Evolutionary conservation across 2,113 vertebrate species (phyloP).

Genomic region (Melanostigma gelatinosum): DNA sequence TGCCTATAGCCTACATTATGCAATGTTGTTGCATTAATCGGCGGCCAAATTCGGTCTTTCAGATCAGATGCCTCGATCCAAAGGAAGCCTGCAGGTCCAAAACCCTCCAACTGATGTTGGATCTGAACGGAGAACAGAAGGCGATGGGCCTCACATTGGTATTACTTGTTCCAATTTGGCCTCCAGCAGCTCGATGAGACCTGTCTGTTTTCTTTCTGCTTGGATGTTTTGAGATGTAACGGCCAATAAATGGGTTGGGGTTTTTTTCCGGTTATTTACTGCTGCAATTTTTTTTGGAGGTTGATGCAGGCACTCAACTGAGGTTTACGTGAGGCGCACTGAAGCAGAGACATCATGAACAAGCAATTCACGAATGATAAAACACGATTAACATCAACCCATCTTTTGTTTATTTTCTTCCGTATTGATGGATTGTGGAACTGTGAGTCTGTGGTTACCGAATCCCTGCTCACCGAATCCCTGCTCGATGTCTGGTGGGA

Average conservation of each 20-base stretch:
- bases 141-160: slow-evolving; percentile 6
- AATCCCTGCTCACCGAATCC: slow-evolving; percentile 41
- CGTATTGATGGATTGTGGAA: slow-evolving; percentile 23
- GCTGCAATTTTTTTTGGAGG: background rate
- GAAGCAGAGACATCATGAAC: background rate
- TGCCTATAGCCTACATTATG: slow-evolving; percentile 28
- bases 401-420: slow-evolving; percentile 1
- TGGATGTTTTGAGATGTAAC: slow-evolving; percentile 10
- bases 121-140: slow-evolving; percentile 25
- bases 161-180: slow-evolving; percentile 49
- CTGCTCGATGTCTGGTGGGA: slow-evolving; percentile 55
- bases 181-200: slow-evolving; percentile 27
- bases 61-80: slow-evolving; percentile 38
- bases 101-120: slow-evolving; percentile 38
- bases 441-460: slow-evolving; percentile 41
- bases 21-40: slow-evolving; percentile 33
- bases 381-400: slow-evolving; percentile 10
- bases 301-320: background rate
- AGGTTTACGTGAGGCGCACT: background rate
- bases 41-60: slow-evolving; percentile 43
- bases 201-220: slow-evolving; percentile 8
- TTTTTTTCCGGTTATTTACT: background rate
- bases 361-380: slow-evolving; percentile 3
- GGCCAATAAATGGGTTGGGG: background rate
- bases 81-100: slow-evolving; percentile 42